phyloP scores from a whole-genome alignment of 2,797 vertebrate genomes.

The Limnodromus scolopaceus region DNA sequence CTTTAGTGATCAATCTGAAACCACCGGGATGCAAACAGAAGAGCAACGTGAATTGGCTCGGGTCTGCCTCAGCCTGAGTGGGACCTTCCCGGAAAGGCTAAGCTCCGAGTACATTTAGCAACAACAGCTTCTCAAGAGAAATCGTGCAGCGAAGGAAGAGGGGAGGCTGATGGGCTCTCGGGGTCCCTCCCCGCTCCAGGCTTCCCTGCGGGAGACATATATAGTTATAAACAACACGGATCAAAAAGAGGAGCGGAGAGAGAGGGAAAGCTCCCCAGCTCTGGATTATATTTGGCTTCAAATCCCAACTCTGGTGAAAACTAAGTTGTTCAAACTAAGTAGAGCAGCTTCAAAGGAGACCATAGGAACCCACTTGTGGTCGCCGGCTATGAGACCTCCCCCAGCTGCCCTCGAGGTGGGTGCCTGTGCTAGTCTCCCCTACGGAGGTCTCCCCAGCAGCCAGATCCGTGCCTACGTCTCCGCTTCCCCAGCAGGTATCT shows the following conservation, averaged over 20 bases:
- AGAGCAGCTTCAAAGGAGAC: conserved; percentile 12
- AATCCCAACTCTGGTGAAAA: neutral
- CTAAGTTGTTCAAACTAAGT: neutral
- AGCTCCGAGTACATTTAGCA: neutral
- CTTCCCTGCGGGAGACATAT: neutral
- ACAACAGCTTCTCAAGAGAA: neutral
- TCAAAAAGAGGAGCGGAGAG: neutral
- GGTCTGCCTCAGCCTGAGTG: neutral
- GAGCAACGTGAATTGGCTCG: fast-evolving
- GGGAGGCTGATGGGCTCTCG: neutral
- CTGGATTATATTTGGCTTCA: neutral
- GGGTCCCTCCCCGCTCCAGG: neutral
- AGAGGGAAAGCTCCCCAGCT: neutral
- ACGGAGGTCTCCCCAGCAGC: fast-evolving
- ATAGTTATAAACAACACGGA: neutral
- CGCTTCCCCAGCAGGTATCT: neutral
- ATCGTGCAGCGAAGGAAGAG: neutral
- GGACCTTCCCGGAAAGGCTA: neutral
- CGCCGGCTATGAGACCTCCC: neutral
- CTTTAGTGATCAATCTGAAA: neutral
- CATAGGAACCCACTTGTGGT: neutral
- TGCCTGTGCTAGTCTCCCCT: neutral
- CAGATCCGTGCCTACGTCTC: neutral
- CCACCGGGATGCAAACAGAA: neutral
- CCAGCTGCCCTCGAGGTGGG: fast-evolving